Base-by-base conservation (phyloP, 2,797 vertebrate genomes). In the Picus viridis region DNA sequence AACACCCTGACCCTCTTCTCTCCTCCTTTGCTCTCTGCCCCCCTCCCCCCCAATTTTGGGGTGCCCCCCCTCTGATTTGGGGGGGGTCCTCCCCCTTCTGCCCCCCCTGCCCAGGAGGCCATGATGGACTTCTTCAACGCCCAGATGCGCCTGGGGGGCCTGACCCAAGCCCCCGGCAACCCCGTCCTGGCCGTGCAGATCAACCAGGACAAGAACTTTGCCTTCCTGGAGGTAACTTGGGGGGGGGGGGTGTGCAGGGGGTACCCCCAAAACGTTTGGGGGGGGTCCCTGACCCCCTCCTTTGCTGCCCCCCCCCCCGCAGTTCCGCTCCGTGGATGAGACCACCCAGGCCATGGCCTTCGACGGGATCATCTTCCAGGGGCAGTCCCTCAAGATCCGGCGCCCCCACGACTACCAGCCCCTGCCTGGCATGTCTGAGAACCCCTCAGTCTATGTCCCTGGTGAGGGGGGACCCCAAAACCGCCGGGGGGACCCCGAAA, bases 91-190 rank as follows among this genome's bases (percentile, higher is more conserved):
- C 45, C 45, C 45, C 8, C 18, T 45, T 16, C 12, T 41, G 13
- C 16, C 17, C 45, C 18, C 45, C 27, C n/a, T 7, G 6, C 57
- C n/a, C 20, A 61, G 99, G 99, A 99, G 90, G 99, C 99, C 54
- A 99, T 99, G 99, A 99, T 99, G 98, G 99, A 99, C 89, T 99
- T 99, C 96, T 99, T 99, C 96, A 99, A 99, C 29, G 99, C 99
- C 84, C 99, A 99, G 96, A 99, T 99, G 99, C 98, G 99, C 78
- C 97, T 99, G 62, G 99, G 98, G 75, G 99, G 99, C 69, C 98
- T 99, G 61, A 99, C 98, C 67, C 99, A 99, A 96, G 99, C 99
- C 41, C 98, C 98, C 20, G 99, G 99, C 45, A 99, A 99, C 93
- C 99, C 99, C 0, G 98, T 99, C 16, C 98, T 99, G 83, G 99